Conservation (phyloP, 2,888 invertebrate species). For the Drosophila algonquin region DNA sequence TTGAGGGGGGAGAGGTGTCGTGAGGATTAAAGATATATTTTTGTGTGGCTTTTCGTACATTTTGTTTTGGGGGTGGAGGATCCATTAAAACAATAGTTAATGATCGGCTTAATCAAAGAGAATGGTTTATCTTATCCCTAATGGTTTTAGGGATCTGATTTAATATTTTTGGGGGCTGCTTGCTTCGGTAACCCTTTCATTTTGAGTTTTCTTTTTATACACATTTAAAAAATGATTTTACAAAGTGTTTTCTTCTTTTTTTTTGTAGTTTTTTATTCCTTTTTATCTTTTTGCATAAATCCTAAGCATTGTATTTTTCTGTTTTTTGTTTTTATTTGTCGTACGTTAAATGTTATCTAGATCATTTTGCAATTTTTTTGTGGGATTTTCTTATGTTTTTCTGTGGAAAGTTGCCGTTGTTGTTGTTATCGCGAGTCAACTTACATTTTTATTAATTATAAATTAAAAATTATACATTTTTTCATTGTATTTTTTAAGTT, state of each 20-base stretch:
- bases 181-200: slow-evolving; percentile 42
- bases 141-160: slow-evolving; percentile 41
- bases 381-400: slow-evolving; percentile 27
- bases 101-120: slow-evolving; percentile 65
- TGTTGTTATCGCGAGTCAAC: slow-evolving; percentile 52
- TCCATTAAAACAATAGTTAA: slow-evolving; percentile 66
- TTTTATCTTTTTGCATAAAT: slow-evolving; percentile 39
- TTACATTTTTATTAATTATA: slow-evolving; percentile 57
- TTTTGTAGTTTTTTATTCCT: slow-evolving; percentile 16
- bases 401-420: slow-evolving; percentile 36
- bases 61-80: slow-evolving; percentile 10
- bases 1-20: slow-evolving; percentile 37
- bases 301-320: slow-evolving; percentile 53
- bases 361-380: slow-evolving; percentile 40
- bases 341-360: slow-evolving; percentile 55
- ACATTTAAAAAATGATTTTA: slow-evolving; percentile 75
- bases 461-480: slow-evolving; percentile 66
- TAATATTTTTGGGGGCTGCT: slow-evolving; percentile 35
- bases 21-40: slow-evolving; percentile 48
- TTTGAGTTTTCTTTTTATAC: slow-evolving; percentile 53
- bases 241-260: slow-evolving; percentile 56
- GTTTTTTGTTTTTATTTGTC: slow-evolving; percentile 39
- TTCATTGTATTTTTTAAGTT: slow-evolving; percentile 52
- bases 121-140: slow-evolving; percentile 57
- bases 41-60: slow-evolving; percentile 30